These are phyloP conservation scores for Nephrotoma guestfalica DNA, from an alignment of 2,888 invertebrate species.

Conservation along the genomic window DNA sequence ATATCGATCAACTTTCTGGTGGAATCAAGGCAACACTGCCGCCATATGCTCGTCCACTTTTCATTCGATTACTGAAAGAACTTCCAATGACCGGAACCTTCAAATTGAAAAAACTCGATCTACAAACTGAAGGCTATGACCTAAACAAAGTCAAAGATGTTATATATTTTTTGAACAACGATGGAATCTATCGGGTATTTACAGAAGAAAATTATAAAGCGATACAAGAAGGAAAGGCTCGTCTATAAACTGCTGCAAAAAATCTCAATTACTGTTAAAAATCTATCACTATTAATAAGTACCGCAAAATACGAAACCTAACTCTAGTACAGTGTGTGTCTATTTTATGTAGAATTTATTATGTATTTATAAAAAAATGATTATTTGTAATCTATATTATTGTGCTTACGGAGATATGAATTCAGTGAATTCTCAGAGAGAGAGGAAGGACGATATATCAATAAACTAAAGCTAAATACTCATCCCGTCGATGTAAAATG, in stretches of 20 bases:
- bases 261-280: background rate
- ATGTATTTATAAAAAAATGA: background rate
- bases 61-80: conserved; percentile 61
- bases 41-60: conserved; percentile 76
- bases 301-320: background rate
- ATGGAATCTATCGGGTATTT: conserved; percentile 36
- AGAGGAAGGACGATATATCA: background rate
- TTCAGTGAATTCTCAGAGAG: background rate
- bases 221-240: conserved; percentile 35
- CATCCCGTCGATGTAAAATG: background rate
- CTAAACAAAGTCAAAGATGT: conserved; percentile 54
- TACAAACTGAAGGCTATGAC: conserved; percentile 76
- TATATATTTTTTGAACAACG: conserved; percentile 51
- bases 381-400: background rate
- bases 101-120: conserved; percentile 79
- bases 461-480: background rate
- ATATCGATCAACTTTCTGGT: conserved; percentile 43
- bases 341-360: background rate
- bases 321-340: background rate
- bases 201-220: conserved; percentile 36
- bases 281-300: background rate
- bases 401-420: background rate
- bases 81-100: conserved; percentile 81
- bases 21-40: conserved; percentile 60
- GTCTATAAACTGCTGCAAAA: conserved; percentile 30